Percentiles rank a stretch among this genome's conserved stretches.
Conservation (phyloP, 2,797 vertebrate species). For the Sylvilagus floridanus region DNA sequence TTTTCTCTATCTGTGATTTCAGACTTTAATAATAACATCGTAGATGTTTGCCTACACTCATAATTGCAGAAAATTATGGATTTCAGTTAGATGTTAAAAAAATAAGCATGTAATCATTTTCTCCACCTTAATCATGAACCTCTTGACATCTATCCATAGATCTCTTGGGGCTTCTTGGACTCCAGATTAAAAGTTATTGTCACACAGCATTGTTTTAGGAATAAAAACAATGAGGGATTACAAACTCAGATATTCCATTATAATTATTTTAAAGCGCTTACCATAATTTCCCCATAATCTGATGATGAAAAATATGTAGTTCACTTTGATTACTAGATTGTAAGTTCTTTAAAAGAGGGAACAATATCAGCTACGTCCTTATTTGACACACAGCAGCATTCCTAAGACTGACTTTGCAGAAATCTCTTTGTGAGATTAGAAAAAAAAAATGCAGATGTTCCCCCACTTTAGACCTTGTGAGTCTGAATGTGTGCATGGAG, state of each 20-base stretch:
- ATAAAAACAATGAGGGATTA: neutral
- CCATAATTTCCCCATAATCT: neutral
- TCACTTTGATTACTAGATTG: neutral
- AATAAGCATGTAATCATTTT: conserved; percentile 7
- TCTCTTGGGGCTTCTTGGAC: neutral
- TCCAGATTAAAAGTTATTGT: neutral
- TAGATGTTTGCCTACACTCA: neutral
- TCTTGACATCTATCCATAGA: neutral
- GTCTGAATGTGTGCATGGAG: neutral
- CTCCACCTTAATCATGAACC: neutral
- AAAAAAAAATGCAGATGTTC: neutral
- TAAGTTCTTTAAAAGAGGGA: neutral
- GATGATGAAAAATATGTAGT: neutral
- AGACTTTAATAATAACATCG: neutral
- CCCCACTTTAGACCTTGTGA: neutral
- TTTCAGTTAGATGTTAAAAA: neutral
- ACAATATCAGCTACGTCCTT: neutral
- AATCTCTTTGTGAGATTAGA: neutral
- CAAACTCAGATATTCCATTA: neutral
- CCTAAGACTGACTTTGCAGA: neutral
- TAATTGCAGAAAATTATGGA: neutral
- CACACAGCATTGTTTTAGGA: neutral
- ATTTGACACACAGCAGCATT: neutral
- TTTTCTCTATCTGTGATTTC: conserved; percentile 2
- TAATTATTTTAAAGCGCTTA: neutral